Percentiles rank a stretch among this genome's conserved stretches.
phyloP scores from a whole-genome alignment of 2,888 invertebrate species.

The Heliconius erato region DNA sequence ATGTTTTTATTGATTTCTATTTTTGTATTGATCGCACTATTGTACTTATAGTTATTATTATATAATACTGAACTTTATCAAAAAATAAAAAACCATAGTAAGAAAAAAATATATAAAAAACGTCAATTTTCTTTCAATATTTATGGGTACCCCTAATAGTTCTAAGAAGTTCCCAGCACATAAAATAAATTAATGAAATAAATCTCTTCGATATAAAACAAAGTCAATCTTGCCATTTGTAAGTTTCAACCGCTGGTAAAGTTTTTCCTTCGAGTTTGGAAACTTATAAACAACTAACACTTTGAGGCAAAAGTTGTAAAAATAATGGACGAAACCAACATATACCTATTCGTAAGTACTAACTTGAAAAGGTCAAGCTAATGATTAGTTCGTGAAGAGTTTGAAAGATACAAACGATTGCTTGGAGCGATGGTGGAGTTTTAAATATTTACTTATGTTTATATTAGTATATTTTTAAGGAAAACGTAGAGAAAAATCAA shows the following conservation, averaged over 20 bases:
- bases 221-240: conserved; percentile 33
- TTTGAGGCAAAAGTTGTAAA: conserved; percentile 24
- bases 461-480: too few species aligned
- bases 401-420: background rate
- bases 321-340: background rate
- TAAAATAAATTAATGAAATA: background rate
- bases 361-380: conserved; percentile 8
- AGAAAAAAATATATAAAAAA: too few species aligned
- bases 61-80: too few species aligned
- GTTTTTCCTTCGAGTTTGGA: conserved; percentile 27
- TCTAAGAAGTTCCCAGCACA: background rate
- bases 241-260: conserved; percentile 31
- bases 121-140: too few species aligned
- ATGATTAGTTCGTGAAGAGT: background rate
- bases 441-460: too few species aligned
- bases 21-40: too few species aligned
- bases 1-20: too few species aligned
- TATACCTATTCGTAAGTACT: background rate
- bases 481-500: too few species aligned
- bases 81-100: too few species aligned
- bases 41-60: too few species aligned
- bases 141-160: background rate
- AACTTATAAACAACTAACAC: conserved; percentile 37
- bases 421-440: background rate
- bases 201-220: conserved; percentile 16